These are phyloP conservation scores for Nerophis lumbriciformis DNA, from an alignment of 2,113 vertebrate species.

Conservation along the genomic window DNA sequence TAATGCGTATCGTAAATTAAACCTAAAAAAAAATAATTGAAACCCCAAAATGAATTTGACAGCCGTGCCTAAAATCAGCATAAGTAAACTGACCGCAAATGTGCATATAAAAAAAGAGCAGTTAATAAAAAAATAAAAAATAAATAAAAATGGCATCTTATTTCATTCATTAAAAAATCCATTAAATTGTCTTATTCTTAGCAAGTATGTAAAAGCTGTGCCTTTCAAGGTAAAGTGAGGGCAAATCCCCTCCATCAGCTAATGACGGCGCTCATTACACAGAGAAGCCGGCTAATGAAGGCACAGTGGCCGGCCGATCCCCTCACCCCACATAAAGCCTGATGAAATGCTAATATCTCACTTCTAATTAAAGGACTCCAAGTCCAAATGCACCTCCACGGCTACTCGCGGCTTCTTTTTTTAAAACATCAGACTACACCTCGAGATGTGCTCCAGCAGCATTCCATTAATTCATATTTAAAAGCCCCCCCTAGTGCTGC, in stretches of 20 bases:
- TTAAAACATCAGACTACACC: slow-evolving; percentile 60
- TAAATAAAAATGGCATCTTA: slow-evolving; percentile 92
- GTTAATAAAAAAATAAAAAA: slow-evolving; percentile 78
- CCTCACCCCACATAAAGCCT: slow-evolving; percentile 93
- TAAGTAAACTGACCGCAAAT: too few species aligned
- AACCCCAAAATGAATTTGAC: too few species aligned
- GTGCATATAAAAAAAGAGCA: slow-evolving; percentile 38
- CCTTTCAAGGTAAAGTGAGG: slow-evolving; percentile 96
- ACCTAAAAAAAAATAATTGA: too few species aligned
- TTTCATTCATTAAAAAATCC: slow-evolving; percentile 97
- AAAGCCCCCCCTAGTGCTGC: slow-evolving; percentile 46
- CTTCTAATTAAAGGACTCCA: slow-evolving; percentile 97
- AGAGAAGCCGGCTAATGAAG: slow-evolving; percentile 96
- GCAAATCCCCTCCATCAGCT: slow-evolving; percentile 99
- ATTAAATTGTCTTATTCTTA: slow-evolving; percentile 90
- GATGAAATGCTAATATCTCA: slow-evolving; percentile 98
- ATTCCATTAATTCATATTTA: slow-evolving; percentile 75
- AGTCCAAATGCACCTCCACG: slow-evolving; percentile 87
- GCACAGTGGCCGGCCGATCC: slow-evolving; percentile 86
- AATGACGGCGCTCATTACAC: slow-evolving; percentile 99
- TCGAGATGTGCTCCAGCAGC: slow-evolving; percentile 63
- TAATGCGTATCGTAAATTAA: too few species aligned
- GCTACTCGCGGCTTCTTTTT: slow-evolving; percentile 68
- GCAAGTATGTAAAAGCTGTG: slow-evolving; percentile 95
- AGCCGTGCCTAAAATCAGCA: too few species aligned